phyloP scores from a whole-genome alignment of 1,140 invertebrate genomes.

The Meloidogyne exigua region DNA sequence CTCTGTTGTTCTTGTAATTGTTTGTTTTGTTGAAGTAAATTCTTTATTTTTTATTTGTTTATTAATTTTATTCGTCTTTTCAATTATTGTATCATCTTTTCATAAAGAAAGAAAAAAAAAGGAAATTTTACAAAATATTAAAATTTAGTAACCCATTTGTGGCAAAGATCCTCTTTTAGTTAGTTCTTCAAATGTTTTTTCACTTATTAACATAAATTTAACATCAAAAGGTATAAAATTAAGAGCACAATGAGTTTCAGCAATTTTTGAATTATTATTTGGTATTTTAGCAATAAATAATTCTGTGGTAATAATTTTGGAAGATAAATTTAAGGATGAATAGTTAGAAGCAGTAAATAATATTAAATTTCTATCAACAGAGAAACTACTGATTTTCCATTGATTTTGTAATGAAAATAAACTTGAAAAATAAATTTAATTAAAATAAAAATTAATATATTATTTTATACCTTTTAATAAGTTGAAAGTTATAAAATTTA shows the following conservation, averaged over 20 bases:
- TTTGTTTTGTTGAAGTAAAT: too few relatives aligned
- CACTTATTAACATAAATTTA: conserved; percentile 22
- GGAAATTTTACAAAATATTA: neutral
- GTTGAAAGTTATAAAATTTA: too few relatives aligned
- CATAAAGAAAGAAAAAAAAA: neutral
- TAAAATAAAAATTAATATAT: neutral
- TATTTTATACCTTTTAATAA: neutral
- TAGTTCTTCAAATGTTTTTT: conserved; percentile 6
- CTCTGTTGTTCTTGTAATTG: neutral
- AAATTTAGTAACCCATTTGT: conserved; percentile 4
- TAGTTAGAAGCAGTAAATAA: conserved; percentile 10
- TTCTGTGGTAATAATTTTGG: neutral
- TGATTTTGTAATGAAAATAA: neutral
- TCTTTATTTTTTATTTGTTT: neutral
- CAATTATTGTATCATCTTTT: neutral
- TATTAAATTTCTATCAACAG: conserved; percentile 15
- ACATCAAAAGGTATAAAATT: conserved; percentile 17
- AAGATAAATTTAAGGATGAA: neutral
- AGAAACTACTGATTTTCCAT: conserved; percentile 8
- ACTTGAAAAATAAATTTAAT: neutral
- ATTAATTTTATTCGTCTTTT: neutral
- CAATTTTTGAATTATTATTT: neutral
- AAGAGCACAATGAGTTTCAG: conserved; percentile 22
- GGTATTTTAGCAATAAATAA: conserved; percentile 22
- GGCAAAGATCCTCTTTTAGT: neutral